Base-by-base conservation (phyloP, 2,797 vertebrate species). In the Peromyscus eremicus region DNA sequence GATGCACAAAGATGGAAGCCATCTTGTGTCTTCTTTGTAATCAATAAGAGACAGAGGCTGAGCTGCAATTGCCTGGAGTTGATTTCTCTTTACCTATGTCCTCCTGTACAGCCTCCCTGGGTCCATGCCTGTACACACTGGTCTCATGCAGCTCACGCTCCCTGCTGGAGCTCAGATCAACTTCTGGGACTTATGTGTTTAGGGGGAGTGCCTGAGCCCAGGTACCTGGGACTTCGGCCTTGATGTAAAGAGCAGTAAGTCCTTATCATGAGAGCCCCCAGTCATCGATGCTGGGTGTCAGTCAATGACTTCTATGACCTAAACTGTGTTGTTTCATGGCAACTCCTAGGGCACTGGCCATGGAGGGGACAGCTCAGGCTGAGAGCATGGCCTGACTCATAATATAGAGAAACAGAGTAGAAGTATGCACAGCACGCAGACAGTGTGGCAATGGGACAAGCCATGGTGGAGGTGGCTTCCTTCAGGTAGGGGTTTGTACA, bases 121-220 rank as follows among this genome's bases (percentile, higher is more conserved):
- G n/a, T 17, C 10, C 32, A 34, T 2, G 25, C 12, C 32, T 1
- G 13, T 5, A 0, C 17, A 37, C 43, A 11, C 0, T 0, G 23
- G 37, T 5, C 10, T 0, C n/a, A n/a, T 46, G 5, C 29, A 32
- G 27, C 27, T 43, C 37, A 2, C 62, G n/a, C 1, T 71, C 49
- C 49, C 64, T 62, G 16, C 40, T 1, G 0, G 3, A 89, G 37
- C 87, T 85, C 16, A 27, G 73, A 43, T 49, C 17, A n/a, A 66
- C 34, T 55, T 64, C 29, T 0, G 0, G 52, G 52, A 60, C 32
- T 27, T n/a, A 6, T 21, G 27, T 52, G 49, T 52, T 49, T 52
- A 52, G 11, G 5, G 43, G 34, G 23, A n/a, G 37, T 37, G 13
- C 70, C 66, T 8, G 4, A 43, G 34, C 27, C 83, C 4, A 2